Evolutionary conservation across 2,113 vertebrate genomes (phyloP).

Genomic region (Piaya cayana): DNA sequence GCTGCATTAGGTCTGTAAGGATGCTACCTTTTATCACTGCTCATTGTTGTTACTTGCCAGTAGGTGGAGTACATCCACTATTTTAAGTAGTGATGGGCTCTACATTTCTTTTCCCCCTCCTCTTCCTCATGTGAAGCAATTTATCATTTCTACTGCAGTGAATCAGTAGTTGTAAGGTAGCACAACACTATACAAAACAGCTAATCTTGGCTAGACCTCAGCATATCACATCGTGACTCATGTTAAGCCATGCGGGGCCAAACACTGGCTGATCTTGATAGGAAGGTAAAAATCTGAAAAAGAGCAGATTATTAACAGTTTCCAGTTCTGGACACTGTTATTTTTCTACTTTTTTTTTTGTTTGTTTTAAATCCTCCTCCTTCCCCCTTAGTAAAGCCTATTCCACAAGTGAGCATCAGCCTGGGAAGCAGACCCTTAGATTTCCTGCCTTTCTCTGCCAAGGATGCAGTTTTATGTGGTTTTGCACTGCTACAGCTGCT

Average conservation of each 20-base stretch:
- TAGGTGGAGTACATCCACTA: constrained; percentile 72
- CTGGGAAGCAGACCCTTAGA: neutral
- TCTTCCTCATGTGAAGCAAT: neutral
- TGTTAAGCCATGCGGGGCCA: neutral
- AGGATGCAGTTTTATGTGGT: rapidly evolving
- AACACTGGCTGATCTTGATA: neutral
- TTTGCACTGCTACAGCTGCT: neutral
- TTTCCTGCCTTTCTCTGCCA: neutral
- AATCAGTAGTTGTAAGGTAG: constrained; percentile 50
- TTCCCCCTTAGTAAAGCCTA: neutral
- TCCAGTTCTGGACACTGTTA: neutral
- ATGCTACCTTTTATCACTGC: neutral
- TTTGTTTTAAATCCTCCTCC: neutral
- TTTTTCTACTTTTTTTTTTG: neutral
- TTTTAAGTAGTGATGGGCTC: neutral
- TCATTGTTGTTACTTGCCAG: neutral
- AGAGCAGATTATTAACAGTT: neutral
- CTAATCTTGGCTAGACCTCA: constrained; percentile 48
- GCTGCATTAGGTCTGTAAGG: neutral
- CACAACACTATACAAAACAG: constrained; percentile 22
- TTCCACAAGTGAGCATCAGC: neutral
- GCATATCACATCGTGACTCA: constrained; percentile 1
- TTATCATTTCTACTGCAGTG: constrained; percentile 63
- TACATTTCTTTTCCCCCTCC: neutral
- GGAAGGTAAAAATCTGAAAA: neutral